Percentiles rank a stretch among this genome's conserved stretches.
Conservation (phyloP, 2,888 invertebrate genomes). For the Xanthia togata region DNA sequence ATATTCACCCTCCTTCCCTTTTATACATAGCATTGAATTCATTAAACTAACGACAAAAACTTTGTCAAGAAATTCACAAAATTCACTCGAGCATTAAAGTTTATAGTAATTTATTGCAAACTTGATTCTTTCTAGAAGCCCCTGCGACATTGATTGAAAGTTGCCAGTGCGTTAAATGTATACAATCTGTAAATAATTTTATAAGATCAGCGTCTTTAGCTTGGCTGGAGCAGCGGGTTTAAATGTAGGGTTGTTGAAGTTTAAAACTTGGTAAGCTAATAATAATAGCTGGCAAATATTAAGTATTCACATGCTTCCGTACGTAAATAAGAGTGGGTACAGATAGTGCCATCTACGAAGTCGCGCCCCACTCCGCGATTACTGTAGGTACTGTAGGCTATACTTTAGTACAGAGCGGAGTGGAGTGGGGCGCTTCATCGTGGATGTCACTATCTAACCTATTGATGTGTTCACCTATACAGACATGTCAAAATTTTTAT, state of each 20-base stretch:
- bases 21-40: conserved; percentile 51
- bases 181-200: conserved; percentile 72
- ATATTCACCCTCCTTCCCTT: conserved; percentile 46
- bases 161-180: conserved; percentile 77
- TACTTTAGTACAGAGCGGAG: too few species aligned
- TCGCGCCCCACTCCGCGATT: too few species aligned
- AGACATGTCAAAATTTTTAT: background rate
- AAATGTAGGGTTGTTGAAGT: conserved; percentile 30
- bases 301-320: background rate
- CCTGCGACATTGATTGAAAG: conserved; percentile 74
- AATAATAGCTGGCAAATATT: background rate
- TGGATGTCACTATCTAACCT: too few species aligned
- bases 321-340: background rate
- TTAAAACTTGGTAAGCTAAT: background rate
- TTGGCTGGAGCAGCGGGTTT: conserved; percentile 54
- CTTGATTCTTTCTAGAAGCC: conserved; percentile 63
- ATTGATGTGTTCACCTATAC: background rate
- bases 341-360: too few species aligned
- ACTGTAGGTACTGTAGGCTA: too few species aligned
- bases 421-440: too few species aligned
- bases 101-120: conserved; percentile 58
- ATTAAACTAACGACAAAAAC: conserved; percentile 57
- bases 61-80: conserved; percentile 50
- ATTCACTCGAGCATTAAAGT: conserved; percentile 51
- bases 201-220: conserved; percentile 68